Conservation (phyloP, 2,113 vertebrate species). For the Herpetotheres cachinnans region DNA sequence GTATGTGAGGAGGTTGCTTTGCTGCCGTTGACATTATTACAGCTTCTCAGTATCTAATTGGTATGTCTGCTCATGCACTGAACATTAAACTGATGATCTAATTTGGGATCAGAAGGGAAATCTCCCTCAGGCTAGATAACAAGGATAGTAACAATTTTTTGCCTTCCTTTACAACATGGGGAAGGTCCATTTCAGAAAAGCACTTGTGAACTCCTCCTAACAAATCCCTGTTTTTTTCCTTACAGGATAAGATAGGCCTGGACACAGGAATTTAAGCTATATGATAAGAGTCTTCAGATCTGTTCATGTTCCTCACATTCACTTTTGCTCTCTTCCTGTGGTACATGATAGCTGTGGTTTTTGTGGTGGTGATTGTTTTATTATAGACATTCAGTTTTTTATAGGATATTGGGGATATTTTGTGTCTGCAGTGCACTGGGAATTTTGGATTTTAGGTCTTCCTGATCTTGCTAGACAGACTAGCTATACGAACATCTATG, state of each 20-base stretch:
- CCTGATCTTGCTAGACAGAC: background rate
- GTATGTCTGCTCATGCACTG: slow-evolving; percentile 57
- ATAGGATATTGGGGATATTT: background rate
- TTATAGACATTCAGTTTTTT: background rate
- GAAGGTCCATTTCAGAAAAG: slow-evolving; percentile 17
- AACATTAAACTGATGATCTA: slow-evolving; percentile 59
- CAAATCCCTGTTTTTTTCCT: background rate
- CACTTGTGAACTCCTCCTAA: background rate
- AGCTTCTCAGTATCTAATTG: slow-evolving; percentile 48
- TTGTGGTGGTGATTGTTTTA: background rate
- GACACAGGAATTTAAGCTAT: background rate
- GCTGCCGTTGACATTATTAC: background rate
- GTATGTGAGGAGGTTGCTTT: background rate
- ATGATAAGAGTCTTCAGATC: background rate
- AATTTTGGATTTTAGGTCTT: background rate
- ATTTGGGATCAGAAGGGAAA: slow-evolving; percentile 61
- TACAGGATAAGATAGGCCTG: background rate
- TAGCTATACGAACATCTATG: background rate
- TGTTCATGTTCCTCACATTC: background rate
- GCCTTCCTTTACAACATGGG: background rate
- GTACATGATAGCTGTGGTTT: background rate
- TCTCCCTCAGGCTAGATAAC: slow-evolving; percentile 50
- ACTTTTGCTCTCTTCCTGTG: background rate
- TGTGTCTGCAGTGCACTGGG: background rate
- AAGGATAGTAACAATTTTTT: background rate